Conservation (phyloP, 2,888 invertebrate genomes). For the Biston stratarius region DNA sequence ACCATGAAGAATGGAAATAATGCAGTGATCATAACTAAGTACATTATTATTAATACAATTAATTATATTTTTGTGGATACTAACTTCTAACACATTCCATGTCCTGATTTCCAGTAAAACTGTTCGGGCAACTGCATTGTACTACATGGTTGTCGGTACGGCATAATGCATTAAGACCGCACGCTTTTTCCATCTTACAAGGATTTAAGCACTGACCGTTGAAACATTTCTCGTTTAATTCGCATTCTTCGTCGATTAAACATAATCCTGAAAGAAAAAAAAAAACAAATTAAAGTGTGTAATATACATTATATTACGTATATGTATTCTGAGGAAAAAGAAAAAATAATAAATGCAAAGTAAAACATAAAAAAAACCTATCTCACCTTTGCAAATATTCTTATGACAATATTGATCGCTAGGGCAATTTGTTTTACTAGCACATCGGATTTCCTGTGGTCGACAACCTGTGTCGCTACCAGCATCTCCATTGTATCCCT, state of each 20-base stretch:
- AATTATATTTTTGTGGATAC: constrained; percentile 53
- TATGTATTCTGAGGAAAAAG: background rate
- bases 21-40: background rate
- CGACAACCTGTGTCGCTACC: constrained; percentile 91
- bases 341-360: background rate
- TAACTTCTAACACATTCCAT: constrained; percentile 94
- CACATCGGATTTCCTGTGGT: constrained; percentile 91
- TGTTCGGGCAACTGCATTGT: constrained; percentile 93
- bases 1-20: background rate
- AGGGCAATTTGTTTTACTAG: constrained; percentile 90
- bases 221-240: constrained; percentile 91
- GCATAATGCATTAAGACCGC: constrained; percentile 94
- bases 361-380: background rate
- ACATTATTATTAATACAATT: background rate
- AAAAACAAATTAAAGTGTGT: too few species aligned
- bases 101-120: constrained; percentile 94
- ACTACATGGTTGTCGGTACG: constrained; percentile 90
- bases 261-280: constrained; percentile 90
- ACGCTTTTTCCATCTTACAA: constrained; percentile 91
- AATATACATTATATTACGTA: too few species aligned
- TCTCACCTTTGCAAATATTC: constrained; percentile 91
- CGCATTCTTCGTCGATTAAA: constrained; percentile 92
- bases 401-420: constrained; percentile 93
- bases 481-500: constrained; percentile 92
- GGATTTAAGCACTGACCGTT: constrained; percentile 94